These are phyloP conservation scores for Dicerorhinus sumatrensis DNA, from an alignment of 2,113 vertebrate genomes.

Conservation along the genomic window DNA sequence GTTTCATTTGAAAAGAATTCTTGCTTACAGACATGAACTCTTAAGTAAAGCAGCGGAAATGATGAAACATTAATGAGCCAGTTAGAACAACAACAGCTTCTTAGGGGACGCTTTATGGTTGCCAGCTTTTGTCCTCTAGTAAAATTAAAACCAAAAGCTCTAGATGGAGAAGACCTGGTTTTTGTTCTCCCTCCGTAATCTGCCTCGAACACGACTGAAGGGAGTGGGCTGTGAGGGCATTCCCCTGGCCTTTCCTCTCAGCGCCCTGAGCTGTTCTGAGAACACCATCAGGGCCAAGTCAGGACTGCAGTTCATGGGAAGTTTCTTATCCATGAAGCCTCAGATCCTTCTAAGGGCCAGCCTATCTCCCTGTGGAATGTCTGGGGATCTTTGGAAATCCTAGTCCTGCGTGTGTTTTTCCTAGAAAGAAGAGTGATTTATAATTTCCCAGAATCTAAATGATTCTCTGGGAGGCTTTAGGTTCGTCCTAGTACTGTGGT, in stretches of 20 bases:
- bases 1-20: conserved; percentile 76
- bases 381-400: background rate
- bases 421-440: background rate
- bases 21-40: conserved; percentile 55
- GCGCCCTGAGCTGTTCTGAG: background rate
- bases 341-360: background rate
- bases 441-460: background rate
- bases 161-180: background rate
- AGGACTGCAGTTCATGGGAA: rapidly evolving
- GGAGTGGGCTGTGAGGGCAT: no score
- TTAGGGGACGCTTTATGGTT: background rate
- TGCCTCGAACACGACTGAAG: background rate
- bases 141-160: background rate
- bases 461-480: background rate
- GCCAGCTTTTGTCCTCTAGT: background rate
- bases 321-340: background rate
- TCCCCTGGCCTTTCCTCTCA: rapidly evolving
- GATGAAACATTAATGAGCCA: background rate
- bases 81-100: background rate
- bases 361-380: background rate
- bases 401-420: background rate
- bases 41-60: background rate
- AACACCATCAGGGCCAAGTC: no score
- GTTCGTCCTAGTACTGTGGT: rapidly evolving
- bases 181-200: background rate